phyloP scores from a whole-genome alignment of 1,140 invertebrate species.

The Drosophila baimaii region DNA sequence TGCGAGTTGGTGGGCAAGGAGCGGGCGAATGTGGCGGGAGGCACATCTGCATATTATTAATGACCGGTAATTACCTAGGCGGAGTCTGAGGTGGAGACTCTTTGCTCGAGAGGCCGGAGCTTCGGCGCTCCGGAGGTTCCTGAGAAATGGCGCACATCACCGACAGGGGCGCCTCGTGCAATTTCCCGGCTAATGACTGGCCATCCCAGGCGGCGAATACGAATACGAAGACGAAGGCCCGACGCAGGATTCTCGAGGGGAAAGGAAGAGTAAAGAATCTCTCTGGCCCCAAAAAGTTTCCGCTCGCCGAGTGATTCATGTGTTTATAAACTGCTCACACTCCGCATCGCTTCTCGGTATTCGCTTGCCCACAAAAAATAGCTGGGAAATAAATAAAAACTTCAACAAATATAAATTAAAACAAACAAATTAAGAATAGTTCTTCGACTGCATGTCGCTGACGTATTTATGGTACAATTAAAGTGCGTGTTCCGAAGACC shows the following conservation, averaged over 20 bases:
- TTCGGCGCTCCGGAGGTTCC: constrained; percentile 3
- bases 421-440: constrained; percentile 76
- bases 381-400: constrained; percentile 71
- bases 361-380: constrained; percentile 23
- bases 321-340: constrained; percentile 62
- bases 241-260: constrained; percentile 20
- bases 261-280: constrained; percentile 3
- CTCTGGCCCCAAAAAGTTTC: constrained; percentile 39
- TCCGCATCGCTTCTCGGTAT: constrained; percentile 12
- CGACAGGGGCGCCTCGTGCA: constrained; percentile 46
- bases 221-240: constrained; percentile 1
- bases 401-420: constrained; percentile 81
- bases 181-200: constrained; percentile 60
- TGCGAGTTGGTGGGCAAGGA: constrained; percentile 26
- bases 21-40: constrained; percentile 10
- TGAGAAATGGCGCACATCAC: constrained; percentile 63
- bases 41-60: constrained; percentile 82
- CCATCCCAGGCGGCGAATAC: constrained; percentile 41
- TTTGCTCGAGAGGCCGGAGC: constrained; percentile 4
- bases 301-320: constrained; percentile 72
- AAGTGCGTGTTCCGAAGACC: constrained; percentile 32
- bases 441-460: constrained; percentile 46
- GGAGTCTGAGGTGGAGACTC: constrained; percentile 26
- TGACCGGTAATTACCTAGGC: constrained; percentile 77
- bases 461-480: constrained; percentile 79